Percentiles rank a stretch among this genome's conserved stretches.
phyloP scores from a whole-genome alignment of 53 echinoderm and acorn worm species.

The Zoroaster sp. region DNA sequence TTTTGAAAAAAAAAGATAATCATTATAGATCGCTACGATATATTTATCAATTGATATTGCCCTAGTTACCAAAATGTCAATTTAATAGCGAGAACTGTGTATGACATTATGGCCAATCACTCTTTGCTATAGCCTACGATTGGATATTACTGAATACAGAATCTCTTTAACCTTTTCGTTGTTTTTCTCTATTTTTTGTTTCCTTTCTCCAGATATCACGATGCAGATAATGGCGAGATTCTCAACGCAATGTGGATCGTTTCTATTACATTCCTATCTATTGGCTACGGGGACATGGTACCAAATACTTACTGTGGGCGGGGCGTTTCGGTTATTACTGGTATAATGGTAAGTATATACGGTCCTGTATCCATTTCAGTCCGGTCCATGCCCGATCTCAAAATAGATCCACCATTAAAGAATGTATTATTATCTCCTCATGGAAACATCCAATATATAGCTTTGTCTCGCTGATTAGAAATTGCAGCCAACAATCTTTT shows the following conservation, averaged over 20 bases:
- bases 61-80: no score
- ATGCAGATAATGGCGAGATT: constrained; percentile 95
- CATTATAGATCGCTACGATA: no score
- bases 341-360: constrained; percentile 90
- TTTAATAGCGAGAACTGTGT: no score
- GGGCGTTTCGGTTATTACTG: constrained; percentile 98
- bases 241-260: constrained; percentile 99
- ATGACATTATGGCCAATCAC: no score
- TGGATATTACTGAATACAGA: background rate
- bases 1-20: no score
- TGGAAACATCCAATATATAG: background rate
- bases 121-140: background rate
- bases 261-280: constrained; percentile 99
- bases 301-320: constrained; percentile 99
- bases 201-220: constrained; percentile 86
- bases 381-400: background rate
- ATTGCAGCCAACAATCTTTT: background rate
- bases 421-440: background rate
- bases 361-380: background rate
- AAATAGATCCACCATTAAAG: background rate
- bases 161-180: constrained; percentile 30
- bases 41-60: no score
- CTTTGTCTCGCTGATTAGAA: background rate
- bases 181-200: background rate
- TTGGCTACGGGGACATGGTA: constrained; percentile 99